Conservation (phyloP, 2,113 vertebrate species). For the Pitta sordida region DNA sequence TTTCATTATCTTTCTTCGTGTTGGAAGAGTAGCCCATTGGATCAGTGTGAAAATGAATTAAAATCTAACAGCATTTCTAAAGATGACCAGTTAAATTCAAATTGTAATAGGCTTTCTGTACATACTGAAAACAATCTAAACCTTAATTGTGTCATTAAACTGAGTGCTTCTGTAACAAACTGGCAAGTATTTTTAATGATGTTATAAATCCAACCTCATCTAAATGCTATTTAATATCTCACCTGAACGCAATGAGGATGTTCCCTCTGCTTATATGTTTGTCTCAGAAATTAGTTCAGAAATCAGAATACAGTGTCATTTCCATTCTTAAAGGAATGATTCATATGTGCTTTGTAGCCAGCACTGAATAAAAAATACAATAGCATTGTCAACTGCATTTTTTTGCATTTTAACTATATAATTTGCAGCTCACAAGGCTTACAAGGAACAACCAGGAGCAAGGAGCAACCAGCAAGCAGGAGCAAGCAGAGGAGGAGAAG, state of each 20-base stretch:
- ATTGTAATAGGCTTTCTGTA: constrained; percentile 7
- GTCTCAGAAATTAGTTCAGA: neutral
- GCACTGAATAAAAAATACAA: neutral
- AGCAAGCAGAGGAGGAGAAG: too few species aligned
- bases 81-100: constrained; percentile 12
- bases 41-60: neutral
- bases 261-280: neutral
- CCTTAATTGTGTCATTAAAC: constrained; percentile 60
- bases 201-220: constrained; percentile 39
- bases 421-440: neutral
- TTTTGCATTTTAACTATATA: neutral
- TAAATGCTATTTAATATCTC: constrained; percentile 16
- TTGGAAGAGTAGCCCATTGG: neutral
- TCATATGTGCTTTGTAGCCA: neutral
- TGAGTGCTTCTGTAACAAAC: constrained; percentile 26
- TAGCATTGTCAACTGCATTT: neutral
- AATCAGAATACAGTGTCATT: neutral
- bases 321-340: neutral
- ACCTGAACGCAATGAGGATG: neutral
- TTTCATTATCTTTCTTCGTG: neutral
- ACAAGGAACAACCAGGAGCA: too few species aligned
- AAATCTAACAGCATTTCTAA: neutral
- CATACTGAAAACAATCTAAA: constrained; percentile 42
- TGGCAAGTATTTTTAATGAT: constrained; percentile 38
- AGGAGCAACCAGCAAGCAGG: too few species aligned